Conservation (phyloP, 2,797 vertebrate species). For the Lepilemur ruficaudatus region DNA sequence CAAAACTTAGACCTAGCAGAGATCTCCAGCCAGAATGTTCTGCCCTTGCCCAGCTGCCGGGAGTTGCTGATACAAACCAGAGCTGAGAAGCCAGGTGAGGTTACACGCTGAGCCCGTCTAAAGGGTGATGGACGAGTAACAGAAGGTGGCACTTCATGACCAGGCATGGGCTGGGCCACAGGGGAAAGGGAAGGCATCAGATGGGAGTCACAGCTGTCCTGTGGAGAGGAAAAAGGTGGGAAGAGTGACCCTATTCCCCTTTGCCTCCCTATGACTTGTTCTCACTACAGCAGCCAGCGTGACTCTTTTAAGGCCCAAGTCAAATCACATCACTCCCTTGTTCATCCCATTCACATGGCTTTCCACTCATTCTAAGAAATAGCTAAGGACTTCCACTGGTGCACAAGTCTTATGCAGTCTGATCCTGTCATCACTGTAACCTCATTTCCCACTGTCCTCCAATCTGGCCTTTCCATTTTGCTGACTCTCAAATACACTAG, state of each 20-base stretch:
- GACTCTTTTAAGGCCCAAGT: background rate
- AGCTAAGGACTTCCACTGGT: background rate
- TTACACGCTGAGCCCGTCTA: conserved; percentile 69
- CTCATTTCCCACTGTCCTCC: background rate
- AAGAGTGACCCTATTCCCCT: background rate
- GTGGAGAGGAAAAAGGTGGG: background rate
- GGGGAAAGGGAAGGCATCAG: background rate
- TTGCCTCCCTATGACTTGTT: background rate
- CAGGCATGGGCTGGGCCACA: background rate
- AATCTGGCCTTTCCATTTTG: background rate
- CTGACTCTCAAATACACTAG: background rate
- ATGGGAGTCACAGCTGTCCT: background rate
- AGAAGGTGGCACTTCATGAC: background rate
- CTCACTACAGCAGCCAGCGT: background rate
- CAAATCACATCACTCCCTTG: background rate
- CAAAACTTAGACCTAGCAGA: background rate
- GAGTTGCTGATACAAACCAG: conserved; percentile 59
- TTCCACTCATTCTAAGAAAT: background rate
- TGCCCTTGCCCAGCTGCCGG: background rate
- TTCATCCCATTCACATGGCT: background rate
- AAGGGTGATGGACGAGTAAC: conserved; percentile 56
- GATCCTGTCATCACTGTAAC: background rate
- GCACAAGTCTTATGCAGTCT: background rate
- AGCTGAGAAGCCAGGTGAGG: conserved; percentile 37
- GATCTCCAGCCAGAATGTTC: background rate